A percentile compares a stretch with the other conserved stretches of the same genome.
These are phyloP conservation scores for Cirrhinus molitorella DNA, from an alignment of 2,797 vertebrate genomes.

Conservation along the genomic window DNA sequence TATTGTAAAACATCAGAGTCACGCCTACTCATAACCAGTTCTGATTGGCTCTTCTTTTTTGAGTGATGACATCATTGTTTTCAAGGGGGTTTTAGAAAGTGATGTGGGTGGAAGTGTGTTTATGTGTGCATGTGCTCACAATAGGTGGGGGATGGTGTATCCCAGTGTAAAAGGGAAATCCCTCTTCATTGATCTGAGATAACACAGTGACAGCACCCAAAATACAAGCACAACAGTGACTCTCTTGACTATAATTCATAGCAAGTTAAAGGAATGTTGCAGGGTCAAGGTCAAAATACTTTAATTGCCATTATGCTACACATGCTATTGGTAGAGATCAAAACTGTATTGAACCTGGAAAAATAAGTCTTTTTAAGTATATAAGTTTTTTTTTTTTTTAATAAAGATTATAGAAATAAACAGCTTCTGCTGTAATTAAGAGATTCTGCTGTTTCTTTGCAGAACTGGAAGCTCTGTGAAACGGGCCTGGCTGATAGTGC, in stretches of 20 bases:
- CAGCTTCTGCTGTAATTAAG: background rate
- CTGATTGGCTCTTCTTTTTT: slow-evolving; percentile 22
- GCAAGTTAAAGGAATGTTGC: background rate
- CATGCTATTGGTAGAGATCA: background rate
- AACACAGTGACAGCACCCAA: slow-evolving; percentile 33
- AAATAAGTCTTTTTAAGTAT: too few relatives aligned
- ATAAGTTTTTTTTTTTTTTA: too few relatives aligned
- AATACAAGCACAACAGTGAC: background rate
- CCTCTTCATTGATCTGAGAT: slow-evolving; percentile 58
- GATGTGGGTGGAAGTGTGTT: slow-evolving; percentile 15
- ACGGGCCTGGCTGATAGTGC: slow-evolving; percentile 69
- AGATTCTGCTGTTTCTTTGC: slow-evolving; percentile 43
- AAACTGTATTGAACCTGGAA: background rate
- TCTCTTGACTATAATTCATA: background rate
- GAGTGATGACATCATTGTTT: slow-evolving; percentile 29
- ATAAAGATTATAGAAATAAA: background rate
- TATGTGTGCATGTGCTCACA: slow-evolving; percentile 29
- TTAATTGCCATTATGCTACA: background rate
- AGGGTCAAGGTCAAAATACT: background rate
- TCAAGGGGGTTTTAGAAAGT: slow-evolving; percentile 18
- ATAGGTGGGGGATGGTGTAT: slow-evolving; percentile 54
- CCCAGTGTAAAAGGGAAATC: slow-evolving; percentile 58
- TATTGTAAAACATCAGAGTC: background rate
- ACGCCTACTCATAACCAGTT: slow-evolving; percentile 20
- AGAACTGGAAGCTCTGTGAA: slow-evolving; percentile 87